These are phyloP conservation scores for Parus major DNA, from an alignment of 2,113 vertebrate species.

Conservation along the genomic window DNA sequence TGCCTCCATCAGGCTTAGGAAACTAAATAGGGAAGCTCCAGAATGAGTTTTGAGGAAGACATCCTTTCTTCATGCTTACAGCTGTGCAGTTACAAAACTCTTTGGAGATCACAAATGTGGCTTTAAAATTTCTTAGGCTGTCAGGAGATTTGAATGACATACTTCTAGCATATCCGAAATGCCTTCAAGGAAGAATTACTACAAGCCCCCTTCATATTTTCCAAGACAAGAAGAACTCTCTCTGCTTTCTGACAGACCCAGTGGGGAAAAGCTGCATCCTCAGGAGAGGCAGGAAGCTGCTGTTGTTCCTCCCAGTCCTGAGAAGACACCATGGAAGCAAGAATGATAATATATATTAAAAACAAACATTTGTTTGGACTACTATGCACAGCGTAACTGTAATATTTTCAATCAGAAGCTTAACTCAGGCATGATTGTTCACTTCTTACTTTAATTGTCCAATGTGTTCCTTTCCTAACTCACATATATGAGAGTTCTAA, in stretches of 20 bases:
- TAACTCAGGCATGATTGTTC: background rate
- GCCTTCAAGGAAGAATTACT: background rate
- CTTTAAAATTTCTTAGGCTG: background rate
- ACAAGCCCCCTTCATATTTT: background rate
- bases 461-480: background rate
- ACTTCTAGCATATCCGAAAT: background rate
- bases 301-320: background rate
- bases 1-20: background rate
- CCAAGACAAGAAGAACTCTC: background rate
- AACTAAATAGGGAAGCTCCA: background rate
- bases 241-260: background rate
- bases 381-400: background rate
- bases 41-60: background rate
- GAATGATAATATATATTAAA: background rate
- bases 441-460: background rate
- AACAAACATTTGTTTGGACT: background rate
- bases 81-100: background rate
- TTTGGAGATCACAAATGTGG: background rate
- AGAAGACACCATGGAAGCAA: background rate
- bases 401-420: background rate
- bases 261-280: background rate
- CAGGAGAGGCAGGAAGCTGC: background rate
- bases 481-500: fast-evolving
- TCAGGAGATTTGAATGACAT: background rate
- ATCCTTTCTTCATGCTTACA: background rate